Conservation (phyloP, 2,797 vertebrate species). For the Syngnathus rostellatus region DNA sequence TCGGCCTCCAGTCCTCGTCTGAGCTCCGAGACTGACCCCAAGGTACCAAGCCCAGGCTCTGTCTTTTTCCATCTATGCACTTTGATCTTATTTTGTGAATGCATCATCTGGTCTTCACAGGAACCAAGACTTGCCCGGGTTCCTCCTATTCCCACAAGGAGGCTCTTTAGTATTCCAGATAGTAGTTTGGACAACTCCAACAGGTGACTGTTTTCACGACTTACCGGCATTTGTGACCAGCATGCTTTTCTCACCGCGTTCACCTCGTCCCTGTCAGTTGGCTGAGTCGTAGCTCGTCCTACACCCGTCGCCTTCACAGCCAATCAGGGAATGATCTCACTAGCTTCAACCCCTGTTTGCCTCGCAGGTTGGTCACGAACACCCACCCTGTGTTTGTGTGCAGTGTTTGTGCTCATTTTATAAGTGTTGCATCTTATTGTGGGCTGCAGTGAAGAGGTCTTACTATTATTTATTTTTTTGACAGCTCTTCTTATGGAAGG, state of each 20-base stretch:
- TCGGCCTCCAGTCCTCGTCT: conserved; percentile 78
- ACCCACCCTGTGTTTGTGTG: conserved; percentile 15
- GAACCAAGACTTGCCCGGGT: conserved; percentile 76
- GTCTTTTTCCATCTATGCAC: neutral
- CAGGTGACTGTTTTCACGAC: conserved; percentile 56
- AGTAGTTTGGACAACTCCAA: conserved; percentile 66
- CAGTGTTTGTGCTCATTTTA: conserved; percentile 32
- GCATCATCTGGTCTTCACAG: conserved; percentile 41
- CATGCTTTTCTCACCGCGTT: conserved; percentile 40
- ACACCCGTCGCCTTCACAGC: conserved; percentile 71
- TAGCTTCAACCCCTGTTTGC: conserved; percentile 65
- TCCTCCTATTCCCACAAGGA: conserved; percentile 70
- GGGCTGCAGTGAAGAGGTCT: conserved; percentile 17
- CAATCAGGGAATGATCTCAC: conserved; percentile 68
- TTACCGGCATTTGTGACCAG: conserved; percentile 18
- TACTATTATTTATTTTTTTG: conserved; percentile 21
- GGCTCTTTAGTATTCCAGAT: conserved; percentile 73
- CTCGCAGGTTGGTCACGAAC: conserved; percentile 66
- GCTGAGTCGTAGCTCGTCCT: conserved; percentile 75
- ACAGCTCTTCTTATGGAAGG: conserved; percentile 73
- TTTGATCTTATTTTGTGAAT: neutral
- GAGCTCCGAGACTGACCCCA: conserved; percentile 67
- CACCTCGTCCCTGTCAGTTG: conserved; percentile 56
- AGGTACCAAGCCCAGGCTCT: conserved; percentile 43
- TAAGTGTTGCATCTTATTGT: conserved; percentile 22